Conservation (phyloP, 2,113 vertebrate species). For the Menura novaehollandiae region DNA sequence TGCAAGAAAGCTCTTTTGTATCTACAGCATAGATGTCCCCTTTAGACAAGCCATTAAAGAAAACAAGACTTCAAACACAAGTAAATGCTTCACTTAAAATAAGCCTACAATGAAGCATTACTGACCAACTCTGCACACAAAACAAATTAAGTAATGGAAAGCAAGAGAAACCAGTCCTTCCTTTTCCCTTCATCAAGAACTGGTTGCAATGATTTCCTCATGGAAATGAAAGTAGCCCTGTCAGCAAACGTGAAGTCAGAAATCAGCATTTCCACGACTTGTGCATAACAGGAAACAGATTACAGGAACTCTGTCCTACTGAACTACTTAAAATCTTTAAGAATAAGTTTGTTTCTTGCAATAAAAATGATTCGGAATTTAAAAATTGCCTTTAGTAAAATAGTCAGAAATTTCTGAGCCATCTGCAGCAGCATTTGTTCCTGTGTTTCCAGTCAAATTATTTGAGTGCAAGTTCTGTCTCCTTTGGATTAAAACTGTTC, state of each 20-base stretch:
- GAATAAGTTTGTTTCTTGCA: not conserved
- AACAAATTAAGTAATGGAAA: not conserved
- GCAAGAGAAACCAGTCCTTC: not conserved
- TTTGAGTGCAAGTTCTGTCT: not conserved
- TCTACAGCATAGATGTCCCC: not conserved
- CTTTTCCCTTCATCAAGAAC: not conserved
- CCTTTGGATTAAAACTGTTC: not conserved
- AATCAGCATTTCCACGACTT: slow-evolving; percentile 49
- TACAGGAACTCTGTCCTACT: slow-evolving; percentile 51
- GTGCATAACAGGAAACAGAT: slow-evolving; percentile 69
- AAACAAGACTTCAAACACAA: not conserved
- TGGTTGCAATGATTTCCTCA: not conserved
- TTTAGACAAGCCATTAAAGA: not conserved
- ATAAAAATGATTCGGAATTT: not conserved
- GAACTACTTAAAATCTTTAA: not conserved
- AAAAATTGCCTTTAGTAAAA: not conserved
- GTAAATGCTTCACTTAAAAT: not conserved
- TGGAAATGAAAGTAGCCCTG: slow-evolving; percentile 58
- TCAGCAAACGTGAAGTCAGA: slow-evolving; percentile 49
- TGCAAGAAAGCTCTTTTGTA: not conserved
- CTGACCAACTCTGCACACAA: not conserved
- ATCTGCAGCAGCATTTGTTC: not conserved
- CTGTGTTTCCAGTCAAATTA: not conserved
- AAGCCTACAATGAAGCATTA: not conserved
- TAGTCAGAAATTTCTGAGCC: not conserved